Evolutionary conservation across 2,888 invertebrate genomes (phyloP).

Genomic region (Atrina japonica): DNA sequence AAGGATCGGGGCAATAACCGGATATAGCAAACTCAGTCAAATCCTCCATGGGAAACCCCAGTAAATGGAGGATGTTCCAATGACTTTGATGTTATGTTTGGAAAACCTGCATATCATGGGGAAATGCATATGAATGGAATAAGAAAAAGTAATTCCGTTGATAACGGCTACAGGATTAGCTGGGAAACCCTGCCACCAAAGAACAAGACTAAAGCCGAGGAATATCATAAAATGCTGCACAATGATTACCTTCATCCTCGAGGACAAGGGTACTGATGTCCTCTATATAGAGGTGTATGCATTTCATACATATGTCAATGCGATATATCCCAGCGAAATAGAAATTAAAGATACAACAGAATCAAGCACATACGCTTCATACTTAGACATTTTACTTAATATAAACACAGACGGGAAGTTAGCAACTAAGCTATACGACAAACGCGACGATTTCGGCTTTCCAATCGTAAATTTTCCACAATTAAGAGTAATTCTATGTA

Average conservation of each 20-base stretch:
- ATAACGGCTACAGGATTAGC: background rate
- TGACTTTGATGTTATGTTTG: conserved; percentile 26
- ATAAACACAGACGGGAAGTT: too few species aligned
- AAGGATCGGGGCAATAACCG: background rate
- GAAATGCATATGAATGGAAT: background rate
- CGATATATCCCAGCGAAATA: too few species aligned
- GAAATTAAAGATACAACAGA: too few species aligned
- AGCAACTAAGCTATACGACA: too few species aligned
- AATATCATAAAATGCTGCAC: conserved; percentile 19
- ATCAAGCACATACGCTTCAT: too few species aligned
- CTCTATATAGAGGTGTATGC: too few species aligned
- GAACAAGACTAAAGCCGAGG: conserved; percentile 19
- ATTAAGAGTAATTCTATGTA: too few species aligned
- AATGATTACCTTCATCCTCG: background rate
- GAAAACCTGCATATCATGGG: conserved; percentile 19
- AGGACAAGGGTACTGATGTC: conserved; percentile 9
- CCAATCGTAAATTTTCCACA: too few species aligned
- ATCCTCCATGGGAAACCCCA: conserved; percentile 20
- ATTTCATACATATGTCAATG: too few species aligned
- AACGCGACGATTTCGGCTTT: too few species aligned
- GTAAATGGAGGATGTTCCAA: background rate
- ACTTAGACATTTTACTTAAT: too few species aligned
- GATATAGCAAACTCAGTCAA: conserved; percentile 1
- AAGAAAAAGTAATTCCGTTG: conserved; percentile 1
- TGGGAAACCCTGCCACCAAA: background rate